Evolutionary conservation across 1,140 invertebrate species (phyloP).

Genomic region (Diuraphis noxia): DNA sequence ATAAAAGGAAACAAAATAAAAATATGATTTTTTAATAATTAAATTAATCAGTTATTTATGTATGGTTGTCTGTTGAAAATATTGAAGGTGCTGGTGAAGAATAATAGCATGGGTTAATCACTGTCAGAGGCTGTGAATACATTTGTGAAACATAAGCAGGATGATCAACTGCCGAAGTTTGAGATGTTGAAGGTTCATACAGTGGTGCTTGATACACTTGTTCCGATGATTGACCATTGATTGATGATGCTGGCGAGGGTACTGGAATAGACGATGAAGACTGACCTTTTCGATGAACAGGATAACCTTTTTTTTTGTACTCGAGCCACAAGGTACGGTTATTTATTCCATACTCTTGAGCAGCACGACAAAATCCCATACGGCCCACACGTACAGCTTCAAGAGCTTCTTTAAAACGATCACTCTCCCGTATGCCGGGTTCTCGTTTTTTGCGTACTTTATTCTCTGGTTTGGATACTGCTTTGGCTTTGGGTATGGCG

Average conservation of each 20-base stretch:
- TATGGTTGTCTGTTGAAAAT: constrained; percentile 49
- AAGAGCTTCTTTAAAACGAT: constrained; percentile 63
- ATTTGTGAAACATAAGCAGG: constrained; percentile 51
- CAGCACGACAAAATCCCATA: constrained; percentile 82
- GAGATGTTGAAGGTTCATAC: constrained; percentile 47
- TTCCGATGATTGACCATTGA: constrained; percentile 30
- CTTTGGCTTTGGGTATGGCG: constrained; percentile 51
- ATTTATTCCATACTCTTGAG: constrained; percentile 78
- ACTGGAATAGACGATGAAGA: background rate
- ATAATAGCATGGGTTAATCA: constrained; percentile 51
- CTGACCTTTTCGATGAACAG: constrained; percentile 61
- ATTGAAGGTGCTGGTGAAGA: constrained; percentile 46
- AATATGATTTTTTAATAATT: constrained; percentile 7
- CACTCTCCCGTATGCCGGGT: constrained; percentile 50
- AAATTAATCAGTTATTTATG: constrained; percentile 42
- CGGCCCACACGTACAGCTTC: constrained; percentile 79
- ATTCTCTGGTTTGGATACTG: constrained; percentile 41
- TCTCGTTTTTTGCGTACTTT: constrained; percentile 48
- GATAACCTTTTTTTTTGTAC: constrained; percentile 80
- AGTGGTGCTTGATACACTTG: constrained; percentile 36
- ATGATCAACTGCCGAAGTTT: constrained; percentile 42
- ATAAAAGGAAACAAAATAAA: constrained; percentile 20
- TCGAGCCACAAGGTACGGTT: constrained; percentile 82
- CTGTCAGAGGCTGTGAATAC: constrained; percentile 44
- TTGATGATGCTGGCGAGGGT: constrained; percentile 21